These are phyloP conservation scores for Umimayanthus kanabou DNA, from an alignment of 92 coral and sea anemone species.

Conservation along the genomic window DNA sequence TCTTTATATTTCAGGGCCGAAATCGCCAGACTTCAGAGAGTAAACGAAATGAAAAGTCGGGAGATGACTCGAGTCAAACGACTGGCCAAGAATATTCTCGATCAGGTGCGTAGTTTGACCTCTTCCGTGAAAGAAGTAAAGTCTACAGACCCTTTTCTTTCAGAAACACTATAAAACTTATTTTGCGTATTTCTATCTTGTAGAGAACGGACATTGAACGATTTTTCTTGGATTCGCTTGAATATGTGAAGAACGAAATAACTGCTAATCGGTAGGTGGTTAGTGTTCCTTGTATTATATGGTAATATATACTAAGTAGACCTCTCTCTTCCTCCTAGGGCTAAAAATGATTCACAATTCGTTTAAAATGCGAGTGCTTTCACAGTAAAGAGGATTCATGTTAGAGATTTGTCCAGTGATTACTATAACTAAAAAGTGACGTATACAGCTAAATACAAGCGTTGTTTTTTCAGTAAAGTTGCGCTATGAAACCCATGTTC, in stretches of 20 bases:
- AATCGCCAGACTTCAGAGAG: conserved; percentile 78
- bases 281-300: no score
- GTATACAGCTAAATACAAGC: no score
- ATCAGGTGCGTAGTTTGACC: conserved; percentile 67
- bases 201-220: conserved; percentile 96
- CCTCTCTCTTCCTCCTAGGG: no score
- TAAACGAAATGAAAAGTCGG: conserved; percentile 85
- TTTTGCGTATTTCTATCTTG: neutral
- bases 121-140: neutral
- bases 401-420: no score
- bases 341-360: no score
- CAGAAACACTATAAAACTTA: neutral
- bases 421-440: no score
- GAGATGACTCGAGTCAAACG: conserved; percentile 97
- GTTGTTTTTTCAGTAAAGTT: no score
- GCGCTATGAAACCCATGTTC: no score
- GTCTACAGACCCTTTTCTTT: neutral
- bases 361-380: no score
- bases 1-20: conserved; percentile 74
- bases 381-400: no score
- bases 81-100: conserved; percentile 91
- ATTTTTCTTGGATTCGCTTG: conserved; percentile 95
- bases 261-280: conserved; percentile 77
- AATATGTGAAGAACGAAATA: conserved; percentile 93
- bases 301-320: no score